Evolutionary conservation across 2,888 invertebrate species (phyloP), one percentile per base, ranked within the genome.

Genomic region (Balanococcus diminutus): DNA sequence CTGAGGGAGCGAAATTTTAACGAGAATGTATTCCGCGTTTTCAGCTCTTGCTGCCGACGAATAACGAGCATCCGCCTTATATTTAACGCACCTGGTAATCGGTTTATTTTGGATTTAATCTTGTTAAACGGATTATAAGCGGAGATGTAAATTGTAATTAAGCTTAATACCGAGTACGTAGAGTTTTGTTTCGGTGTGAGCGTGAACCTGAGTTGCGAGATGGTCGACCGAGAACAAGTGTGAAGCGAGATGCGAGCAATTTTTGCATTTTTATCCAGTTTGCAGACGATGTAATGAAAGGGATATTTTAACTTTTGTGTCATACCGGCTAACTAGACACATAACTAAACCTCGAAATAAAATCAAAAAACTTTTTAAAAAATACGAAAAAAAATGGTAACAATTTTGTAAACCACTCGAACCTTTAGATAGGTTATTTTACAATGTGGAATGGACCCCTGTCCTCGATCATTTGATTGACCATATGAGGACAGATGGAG

Each of bases 1-100:
- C 72, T 72, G 72, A 72, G 72, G 72, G 72, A 72, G 72, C 72
- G 72, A 72, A 72, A 72, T 72, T 72, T 72, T 72, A 72, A 72
- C n/a, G 72, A 72, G 72, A 72, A 72, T 72, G 32, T 72, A 72
- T 72, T 72, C 72, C 72, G n/a, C n/a, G 32, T 72, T 72, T 72
- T 72, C 28, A 72, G 72, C 72, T 72, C 16, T 31, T 28, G 61
- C 61, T n/a, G 32, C n/a, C 72, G n/a, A 72, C 72, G 72, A 72
- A 72, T 72, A 72, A 32, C 72, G 32, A 72, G 32, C 72, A 32
- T 72, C n/a, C 72, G 72, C 72, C 72, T 72, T 72, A 31, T 72
- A 31, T 72, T 31, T 72, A 72, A 72, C 72, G 72, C 72, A 72
- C 72, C 72, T 72, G 32, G 72, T 72, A 72, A 72, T 72, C 72